These are phyloP conservation scores for Ceyx cyanopectus DNA, from an alignment of 2,113 vertebrate species.

Conservation along the genomic window DNA sequence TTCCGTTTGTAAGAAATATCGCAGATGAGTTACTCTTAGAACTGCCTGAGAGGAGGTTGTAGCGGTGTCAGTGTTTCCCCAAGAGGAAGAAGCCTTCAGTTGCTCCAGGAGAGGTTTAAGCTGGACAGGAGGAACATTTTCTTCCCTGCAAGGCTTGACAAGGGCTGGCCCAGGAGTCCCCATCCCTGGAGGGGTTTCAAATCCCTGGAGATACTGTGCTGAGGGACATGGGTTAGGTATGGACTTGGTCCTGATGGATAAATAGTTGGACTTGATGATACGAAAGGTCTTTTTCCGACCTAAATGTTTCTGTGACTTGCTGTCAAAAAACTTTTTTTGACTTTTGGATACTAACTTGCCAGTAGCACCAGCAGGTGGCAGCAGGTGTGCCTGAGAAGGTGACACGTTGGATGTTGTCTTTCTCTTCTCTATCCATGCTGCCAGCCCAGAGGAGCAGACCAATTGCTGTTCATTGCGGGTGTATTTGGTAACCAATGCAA, in stretches of 20 bases:
- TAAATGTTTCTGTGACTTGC: not conserved
- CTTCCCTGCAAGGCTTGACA: not conserved
- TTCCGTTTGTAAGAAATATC: not conserved
- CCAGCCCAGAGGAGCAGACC: not conserved
- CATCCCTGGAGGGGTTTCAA: not conserved
- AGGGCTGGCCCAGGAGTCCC: not conserved
- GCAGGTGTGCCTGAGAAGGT: not conserved
- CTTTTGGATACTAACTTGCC: not conserved
- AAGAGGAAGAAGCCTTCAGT: not conserved
- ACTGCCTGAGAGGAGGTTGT: not conserved
- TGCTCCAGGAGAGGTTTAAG: not conserved
- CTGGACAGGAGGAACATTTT: too few relatives aligned
- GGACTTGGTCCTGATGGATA: not conserved
- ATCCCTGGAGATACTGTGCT: not conserved
- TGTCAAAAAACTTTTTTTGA: not conserved
- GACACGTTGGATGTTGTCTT: not conserved
- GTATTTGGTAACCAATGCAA: not conserved
- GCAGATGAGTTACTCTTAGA: not conserved
- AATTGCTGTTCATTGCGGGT: rapidly evolving
- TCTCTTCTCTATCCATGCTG: not conserved
- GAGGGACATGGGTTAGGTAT: not conserved
- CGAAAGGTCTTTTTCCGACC: not conserved
- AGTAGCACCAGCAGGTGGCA: not conserved
- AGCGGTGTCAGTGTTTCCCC: not conserved
- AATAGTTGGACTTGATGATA: not conserved